These are phyloP conservation scores for Megalopta genalis DNA, from an alignment of 1,140 invertebrate genomes.

Conservation along the genomic window DNA sequence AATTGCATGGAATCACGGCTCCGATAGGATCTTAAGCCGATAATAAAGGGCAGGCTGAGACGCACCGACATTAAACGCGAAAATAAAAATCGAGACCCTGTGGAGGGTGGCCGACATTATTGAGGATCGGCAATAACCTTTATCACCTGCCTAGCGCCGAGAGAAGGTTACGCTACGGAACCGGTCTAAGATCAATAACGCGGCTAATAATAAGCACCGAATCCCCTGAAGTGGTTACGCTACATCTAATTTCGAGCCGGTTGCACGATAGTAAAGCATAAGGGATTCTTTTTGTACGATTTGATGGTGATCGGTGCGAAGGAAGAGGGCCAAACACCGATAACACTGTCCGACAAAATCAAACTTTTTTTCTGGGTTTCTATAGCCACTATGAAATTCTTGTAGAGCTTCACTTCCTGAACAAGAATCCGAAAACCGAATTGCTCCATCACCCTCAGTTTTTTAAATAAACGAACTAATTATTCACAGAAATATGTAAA, in stretches of 20 bases:
- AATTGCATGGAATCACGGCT: slow-evolving; percentile 1
- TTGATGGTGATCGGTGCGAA: slow-evolving; percentile 43
- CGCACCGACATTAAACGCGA: slow-evolving; percentile 22
- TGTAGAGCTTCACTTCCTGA: no score
- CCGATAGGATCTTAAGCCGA: slow-evolving; percentile 5
- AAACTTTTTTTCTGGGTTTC: no score
- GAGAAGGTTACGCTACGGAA: slow-evolving; percentile 20
- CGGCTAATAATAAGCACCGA: slow-evolving; percentile 63
- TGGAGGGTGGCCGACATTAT: slow-evolving; percentile 6
- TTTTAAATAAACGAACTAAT: no score
- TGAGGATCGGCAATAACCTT: slow-evolving; percentile 45
- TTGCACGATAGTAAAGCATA: slow-evolving; percentile 19
- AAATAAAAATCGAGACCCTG: slow-evolving; percentile 15
- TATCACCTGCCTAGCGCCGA: background rate
- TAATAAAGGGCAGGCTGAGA: slow-evolving; percentile 17
- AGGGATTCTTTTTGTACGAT: slow-evolving; percentile 60
- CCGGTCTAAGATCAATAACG: slow-evolving; percentile 56
- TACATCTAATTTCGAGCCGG: slow-evolving; percentile 59
- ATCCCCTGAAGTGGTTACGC: slow-evolving; percentile 65
- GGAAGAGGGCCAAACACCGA: no score
- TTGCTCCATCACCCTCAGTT: no score
- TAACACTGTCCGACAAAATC: no score
- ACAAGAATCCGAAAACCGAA: no score
- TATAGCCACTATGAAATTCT: no score
- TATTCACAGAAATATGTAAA: no score